These are phyloP conservation scores for Mystacides longicornis DNA, from an alignment of 2,888 invertebrate species.

Conservation along the genomic window DNA sequence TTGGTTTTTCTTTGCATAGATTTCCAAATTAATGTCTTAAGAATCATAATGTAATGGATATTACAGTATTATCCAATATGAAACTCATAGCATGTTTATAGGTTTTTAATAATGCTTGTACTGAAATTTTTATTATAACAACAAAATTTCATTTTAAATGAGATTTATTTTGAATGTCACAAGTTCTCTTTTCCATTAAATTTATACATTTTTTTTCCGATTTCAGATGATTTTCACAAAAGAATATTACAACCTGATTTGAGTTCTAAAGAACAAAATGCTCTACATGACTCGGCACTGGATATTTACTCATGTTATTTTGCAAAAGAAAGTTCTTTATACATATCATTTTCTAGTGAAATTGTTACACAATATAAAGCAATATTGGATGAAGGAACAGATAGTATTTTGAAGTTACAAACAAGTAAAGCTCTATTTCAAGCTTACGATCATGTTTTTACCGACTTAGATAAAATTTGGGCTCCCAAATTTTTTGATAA, in stretches of 20 bases:
- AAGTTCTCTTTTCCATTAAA: no score
- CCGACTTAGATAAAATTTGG: constrained; percentile 63
- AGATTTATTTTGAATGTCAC: constrained; percentile 1
- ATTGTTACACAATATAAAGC: constrained; percentile 49
- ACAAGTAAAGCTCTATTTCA: constrained; percentile 70
- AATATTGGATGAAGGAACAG: constrained; percentile 51
- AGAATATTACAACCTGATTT: constrained; percentile 72
- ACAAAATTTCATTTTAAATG: constrained; percentile 1
- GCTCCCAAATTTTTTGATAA: constrained; percentile 75
- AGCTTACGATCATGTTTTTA: constrained; percentile 72
- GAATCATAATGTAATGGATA: no score
- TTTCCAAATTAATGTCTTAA: no score
- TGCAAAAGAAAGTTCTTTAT: constrained; percentile 51
- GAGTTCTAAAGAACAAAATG: constrained; percentile 51
- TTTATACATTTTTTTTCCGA: background rate
- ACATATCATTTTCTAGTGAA: constrained; percentile 49
- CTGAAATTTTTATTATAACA: background rate
- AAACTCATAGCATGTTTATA: no score
- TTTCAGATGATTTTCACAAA: constrained; percentile 72
- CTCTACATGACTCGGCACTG: constrained; percentile 57
- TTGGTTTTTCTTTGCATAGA: no score
- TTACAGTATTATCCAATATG: no score
- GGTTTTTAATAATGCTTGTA: no score
- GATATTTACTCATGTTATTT: constrained; percentile 64
- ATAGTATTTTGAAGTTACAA: constrained; percentile 61